These are phyloP conservation scores for Desoria tigrina DNA, from an alignment of 2,888 invertebrate species.

Conservation along the genomic window DNA sequence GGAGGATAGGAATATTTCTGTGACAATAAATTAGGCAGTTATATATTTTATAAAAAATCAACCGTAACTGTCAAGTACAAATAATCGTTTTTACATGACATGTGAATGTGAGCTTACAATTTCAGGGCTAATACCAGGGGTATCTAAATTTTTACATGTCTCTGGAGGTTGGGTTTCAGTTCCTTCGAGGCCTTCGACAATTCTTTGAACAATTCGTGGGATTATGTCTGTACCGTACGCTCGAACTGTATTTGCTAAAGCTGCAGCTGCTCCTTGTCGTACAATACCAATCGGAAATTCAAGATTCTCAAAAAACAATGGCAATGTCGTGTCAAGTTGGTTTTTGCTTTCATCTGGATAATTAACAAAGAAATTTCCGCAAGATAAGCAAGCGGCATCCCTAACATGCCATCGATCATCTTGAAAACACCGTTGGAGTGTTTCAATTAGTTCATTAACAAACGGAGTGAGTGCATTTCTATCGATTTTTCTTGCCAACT, in stretches of 20 bases:
- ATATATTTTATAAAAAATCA: background rate
- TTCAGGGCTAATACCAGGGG: constrained; percentile 35
- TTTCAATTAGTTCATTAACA: constrained; percentile 58
- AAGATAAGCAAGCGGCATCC: constrained; percentile 63
- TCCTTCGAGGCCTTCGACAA: constrained; percentile 58
- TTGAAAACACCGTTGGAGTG: constrained; percentile 60
- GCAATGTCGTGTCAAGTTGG: constrained; percentile 57
- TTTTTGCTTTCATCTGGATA: constrained; percentile 60
- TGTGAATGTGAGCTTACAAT: constrained; percentile 20
- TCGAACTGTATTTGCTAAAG: constrained; percentile 59
- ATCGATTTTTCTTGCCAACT: constrained; percentile 60
- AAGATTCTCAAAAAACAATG: constrained; percentile 58
- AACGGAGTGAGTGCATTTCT: constrained; percentile 57
- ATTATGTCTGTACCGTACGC: constrained; percentile 57
- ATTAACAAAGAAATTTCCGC: constrained; percentile 61
- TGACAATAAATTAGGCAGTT: constrained; percentile 30
- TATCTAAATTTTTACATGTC: constrained; percentile 30
- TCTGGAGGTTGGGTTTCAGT: constrained; percentile 58
- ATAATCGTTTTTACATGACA: too few species aligned
- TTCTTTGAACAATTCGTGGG: constrained; percentile 56
- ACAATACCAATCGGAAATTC: constrained; percentile 62
- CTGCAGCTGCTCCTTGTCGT: constrained; percentile 62
- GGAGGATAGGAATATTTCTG: constrained; percentile 62
- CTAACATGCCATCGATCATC: constrained; percentile 64
- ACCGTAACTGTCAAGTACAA: background rate